Evolutionary conservation across 2,888 invertebrate genomes (phyloP), one percentile per base, ranked within the genome.

Genomic region (Spisula subtruncata): DNA sequence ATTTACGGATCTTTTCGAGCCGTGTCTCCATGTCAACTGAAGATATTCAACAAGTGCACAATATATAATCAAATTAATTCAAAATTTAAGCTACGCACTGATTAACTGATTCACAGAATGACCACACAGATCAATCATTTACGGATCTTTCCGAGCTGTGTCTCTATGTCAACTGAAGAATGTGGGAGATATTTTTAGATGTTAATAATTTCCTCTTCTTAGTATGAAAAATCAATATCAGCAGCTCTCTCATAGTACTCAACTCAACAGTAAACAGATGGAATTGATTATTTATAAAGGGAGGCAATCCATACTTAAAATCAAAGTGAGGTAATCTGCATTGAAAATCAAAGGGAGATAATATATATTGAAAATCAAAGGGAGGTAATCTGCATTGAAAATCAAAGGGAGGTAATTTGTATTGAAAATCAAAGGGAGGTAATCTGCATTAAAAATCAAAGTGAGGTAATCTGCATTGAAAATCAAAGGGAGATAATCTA

Each of bases 171-270:
- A 75, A 75, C 75, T 32, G 32, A 35, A 75, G 75, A 75, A 35
- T 75, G 75, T 18, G 1, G n/a, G n/a, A 16, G 75, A 16, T 75
- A 75, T 32, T 75, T 75, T 35, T 75, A 35, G 75, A 25, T 32
- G 75, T 35, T 75, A 32, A 75, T 35, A 75, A 75, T 75, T 75
- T 35, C 35, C 75, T 35, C 35, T 35, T 32, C 14, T 41, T 41
- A 41, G 41, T 41, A 35, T 75, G 75, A 18, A 29, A 75, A 75
- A 75, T 75, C 75, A 75, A 75, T 75, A 71, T 71, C 32, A 12
- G 75, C 32, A 41, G 41, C 41, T 41, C 41, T 75, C 75, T 75
- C 75, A 32, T 12, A 16, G 35, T 32, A 12, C 75, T 35, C 0
- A n/a, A n/a, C n/a, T n/a, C n/a, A 75, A 14, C 75, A 32, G 75